Percentiles rank a stretch among this genome's conserved stretches.
Conservation (phyloP, 2,888 invertebrate species). For the Aelia acuminata region DNA sequence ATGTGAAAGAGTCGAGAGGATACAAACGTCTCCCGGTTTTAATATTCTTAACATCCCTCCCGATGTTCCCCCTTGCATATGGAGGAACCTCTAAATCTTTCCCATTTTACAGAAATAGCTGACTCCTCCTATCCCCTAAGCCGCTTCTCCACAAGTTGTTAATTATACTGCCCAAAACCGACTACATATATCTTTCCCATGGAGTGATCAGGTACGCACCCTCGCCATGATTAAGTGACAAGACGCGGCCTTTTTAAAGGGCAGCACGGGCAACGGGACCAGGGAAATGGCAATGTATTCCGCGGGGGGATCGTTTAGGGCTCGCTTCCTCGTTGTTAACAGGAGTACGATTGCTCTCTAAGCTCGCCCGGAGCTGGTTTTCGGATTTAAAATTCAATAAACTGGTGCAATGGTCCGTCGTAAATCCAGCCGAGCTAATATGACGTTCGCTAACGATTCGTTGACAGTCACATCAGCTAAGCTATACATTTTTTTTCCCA, state of each 20-base stretch:
- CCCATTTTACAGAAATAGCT: constrained; percentile 41
- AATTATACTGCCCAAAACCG: constrained; percentile 33
- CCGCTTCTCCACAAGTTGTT: constrained; percentile 14
- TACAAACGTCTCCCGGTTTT: not conserved
- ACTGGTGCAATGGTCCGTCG: constrained; percentile 23
- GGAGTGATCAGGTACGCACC: not conserved
- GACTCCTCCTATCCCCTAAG: constrained; percentile 20
- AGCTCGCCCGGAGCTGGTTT: not conserved
- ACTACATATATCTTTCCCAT: not conserved
- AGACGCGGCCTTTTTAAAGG: constrained; percentile 43
- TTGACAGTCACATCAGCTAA: not conserved
- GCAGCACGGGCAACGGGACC: constrained; percentile 9
- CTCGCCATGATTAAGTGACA: constrained; percentile 44
- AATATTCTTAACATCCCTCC: not conserved
- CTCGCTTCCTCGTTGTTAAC: constrained; percentile 18
- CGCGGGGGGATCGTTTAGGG: constrained; percentile 22
- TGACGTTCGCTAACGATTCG: constrained; percentile 19
- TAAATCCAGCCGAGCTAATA: not conserved
- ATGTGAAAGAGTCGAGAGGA: not conserved
- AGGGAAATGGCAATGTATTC: constrained; percentile 48
- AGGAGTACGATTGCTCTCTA: constrained; percentile 9
- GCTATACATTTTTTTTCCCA: not conserved
- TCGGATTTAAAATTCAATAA: constrained; percentile 32
- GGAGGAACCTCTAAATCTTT: constrained; percentile 23
- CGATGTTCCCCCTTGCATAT: not conserved